Evolutionary conservation across 2,888 invertebrate species (phyloP).

Genomic region (Spicauda simplicius): DNA sequence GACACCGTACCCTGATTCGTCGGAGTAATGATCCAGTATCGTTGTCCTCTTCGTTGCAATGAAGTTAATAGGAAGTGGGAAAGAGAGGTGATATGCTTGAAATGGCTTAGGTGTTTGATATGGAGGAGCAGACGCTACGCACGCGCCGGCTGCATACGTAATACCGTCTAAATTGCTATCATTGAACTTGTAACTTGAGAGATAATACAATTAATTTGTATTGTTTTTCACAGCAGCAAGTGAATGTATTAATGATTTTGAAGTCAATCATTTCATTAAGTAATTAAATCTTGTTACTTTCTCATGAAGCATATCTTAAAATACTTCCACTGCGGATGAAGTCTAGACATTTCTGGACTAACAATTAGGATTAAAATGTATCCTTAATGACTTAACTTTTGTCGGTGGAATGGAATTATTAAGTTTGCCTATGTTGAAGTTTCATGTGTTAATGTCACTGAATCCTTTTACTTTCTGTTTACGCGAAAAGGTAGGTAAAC

Average conservation of each 20-base stretch:
- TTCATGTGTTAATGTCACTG: no score
- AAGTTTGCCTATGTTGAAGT: no score
- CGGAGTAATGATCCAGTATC: slow-evolving; percentile 65
- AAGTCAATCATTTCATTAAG: no score
- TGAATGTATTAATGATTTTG: background rate
- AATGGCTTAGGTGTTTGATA: slow-evolving; percentile 67
- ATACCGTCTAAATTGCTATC: slow-evolving; percentile 65
- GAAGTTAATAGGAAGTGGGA: slow-evolving; percentile 47
- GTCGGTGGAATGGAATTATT: no score
- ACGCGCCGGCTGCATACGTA: slow-evolving; percentile 71
- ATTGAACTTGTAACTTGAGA: slow-evolving; percentile 74
- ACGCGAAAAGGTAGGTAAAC: no score
- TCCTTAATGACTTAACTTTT: no score
- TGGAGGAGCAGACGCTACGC: slow-evolving; percentile 65
- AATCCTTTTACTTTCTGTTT: no score
- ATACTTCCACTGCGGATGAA: no score
- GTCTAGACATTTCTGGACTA: no score
- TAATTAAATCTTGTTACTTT: no score
- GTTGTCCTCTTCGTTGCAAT: slow-evolving; percentile 54
- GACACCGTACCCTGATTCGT: slow-evolving; percentile 80
- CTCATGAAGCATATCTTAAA: no score
- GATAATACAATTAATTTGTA: slow-evolving; percentile 60
- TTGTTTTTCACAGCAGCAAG: slow-evolving; percentile 10
- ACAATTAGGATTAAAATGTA: no score
- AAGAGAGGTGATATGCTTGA: slow-evolving; percentile 53